Evolutionary conservation across 2,888 invertebrate genomes (phyloP), one percentile per base, ranked within the genome.

Genomic region (Octodonta nipae): DNA sequence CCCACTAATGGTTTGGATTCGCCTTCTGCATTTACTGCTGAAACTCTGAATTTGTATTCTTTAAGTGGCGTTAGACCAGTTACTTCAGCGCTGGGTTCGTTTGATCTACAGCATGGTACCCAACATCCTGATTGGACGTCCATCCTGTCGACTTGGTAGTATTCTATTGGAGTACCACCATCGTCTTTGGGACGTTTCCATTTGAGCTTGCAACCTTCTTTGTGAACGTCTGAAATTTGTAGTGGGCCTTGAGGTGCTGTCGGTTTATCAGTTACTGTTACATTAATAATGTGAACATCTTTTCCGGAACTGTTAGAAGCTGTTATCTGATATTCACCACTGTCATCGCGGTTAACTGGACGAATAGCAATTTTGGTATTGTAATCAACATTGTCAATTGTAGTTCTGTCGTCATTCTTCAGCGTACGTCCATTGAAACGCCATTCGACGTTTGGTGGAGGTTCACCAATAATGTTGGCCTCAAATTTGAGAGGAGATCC

Each of bases 171-270:
- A 41, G 78, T 75, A 15, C 93, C 93, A 26, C 93, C 93, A 61
- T 95, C 92, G 64, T 93, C 92, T 54, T 79, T 78, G 2, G 93
- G 93, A 30, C 89, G 71, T 62, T 92, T 91, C 95, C 95, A 95
- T 56, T 89, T 86, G 37, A 95, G 73, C 41, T 87, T 86, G 47
- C 89, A 91, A 3, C 91, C 89, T 49, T 93, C 87, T 53, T 87
- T 86, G 63, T 85, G 87, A 4, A 95, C 78, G 58, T 92, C 91
- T 8, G 82, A 78, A 33, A 84, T 80, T 67, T 84, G 79, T 8
- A 93, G 58, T 6, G 92, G 92, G 47, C 92, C 93, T 61, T 89
- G 85, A 2, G 92, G 93, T 37, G 80, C 67, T 26, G 71, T 65
- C 0, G 93, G 91, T 52, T 88, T 91, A 56, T 91, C 91, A 6